A percentile compares a stretch with the other conserved stretches of the same genome.
phyloP scores from a whole-genome alignment of 2,888 invertebrate species.

The Carterocephalus palaemon region DNA sequence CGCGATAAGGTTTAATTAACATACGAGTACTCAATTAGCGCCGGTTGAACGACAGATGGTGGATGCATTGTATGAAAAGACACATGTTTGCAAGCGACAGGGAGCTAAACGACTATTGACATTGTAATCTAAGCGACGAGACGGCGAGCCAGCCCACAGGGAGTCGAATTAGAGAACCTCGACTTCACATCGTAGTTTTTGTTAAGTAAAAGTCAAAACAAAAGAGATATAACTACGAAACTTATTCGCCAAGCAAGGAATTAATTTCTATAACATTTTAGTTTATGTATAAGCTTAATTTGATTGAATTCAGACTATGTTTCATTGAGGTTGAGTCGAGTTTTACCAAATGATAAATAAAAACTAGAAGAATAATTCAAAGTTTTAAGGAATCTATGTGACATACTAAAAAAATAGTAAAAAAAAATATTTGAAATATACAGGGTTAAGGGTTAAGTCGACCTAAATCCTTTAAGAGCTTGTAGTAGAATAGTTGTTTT shows the following conservation, averaged over 20 bases:
- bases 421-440: no score
- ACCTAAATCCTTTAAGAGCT: no score
- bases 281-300: no score
- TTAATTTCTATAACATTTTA: no score
- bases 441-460: no score
- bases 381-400: no score
- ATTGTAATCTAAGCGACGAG: slow-evolving; percentile 57
- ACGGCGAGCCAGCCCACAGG: slow-evolving; percentile 39
- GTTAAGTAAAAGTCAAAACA: neutral
- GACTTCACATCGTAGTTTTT: neutral
- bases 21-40: slow-evolving; percentile 15
- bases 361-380: no score
- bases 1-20: slow-evolving; percentile 19
- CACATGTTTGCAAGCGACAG: slow-evolving; percentile 2
- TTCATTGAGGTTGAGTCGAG: no score
- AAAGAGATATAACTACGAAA: neutral
- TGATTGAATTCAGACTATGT: no score
- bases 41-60: slow-evolving; percentile 3
- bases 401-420: no score
- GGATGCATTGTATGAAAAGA: slow-evolving; percentile 8
- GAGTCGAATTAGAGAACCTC: slow-evolving; percentile 29
- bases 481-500: no score
- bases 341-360: no score
- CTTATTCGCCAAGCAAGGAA: slow-evolving; percentile 19
- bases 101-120: slow-evolving; percentile 44